These are phyloP conservation scores for Tenthredo notha DNA, from an alignment of 2,888 invertebrate genomes.

Conservation along the genomic window DNA sequence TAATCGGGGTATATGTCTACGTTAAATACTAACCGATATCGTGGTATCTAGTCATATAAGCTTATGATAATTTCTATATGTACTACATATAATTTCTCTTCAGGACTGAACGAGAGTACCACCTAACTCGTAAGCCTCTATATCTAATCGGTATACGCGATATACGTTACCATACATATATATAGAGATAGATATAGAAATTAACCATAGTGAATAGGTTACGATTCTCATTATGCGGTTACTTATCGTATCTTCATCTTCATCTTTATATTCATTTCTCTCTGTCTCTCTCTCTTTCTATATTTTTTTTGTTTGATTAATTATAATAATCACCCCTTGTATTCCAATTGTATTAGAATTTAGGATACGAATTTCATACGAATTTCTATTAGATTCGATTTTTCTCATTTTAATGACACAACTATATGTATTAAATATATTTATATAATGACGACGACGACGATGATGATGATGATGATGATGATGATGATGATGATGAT, in stretches of 20 bases:
- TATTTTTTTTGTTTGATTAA: too few relatives aligned
- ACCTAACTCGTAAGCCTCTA: neutral
- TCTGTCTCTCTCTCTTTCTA: too few relatives aligned
- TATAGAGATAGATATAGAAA: neutral
- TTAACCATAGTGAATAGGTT: constrained; percentile 24
- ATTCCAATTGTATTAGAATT: too few relatives aligned
- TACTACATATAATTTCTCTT: neutral
- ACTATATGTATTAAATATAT: too few relatives aligned
- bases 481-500: too few relatives aligned
- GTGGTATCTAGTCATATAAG: constrained; percentile 68
- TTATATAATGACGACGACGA: too few relatives aligned
- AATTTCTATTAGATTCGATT: neutral
- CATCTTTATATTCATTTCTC: too few relatives aligned
- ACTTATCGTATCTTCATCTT: neutral
- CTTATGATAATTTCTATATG: constrained; percentile 68
- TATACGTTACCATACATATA: neutral
- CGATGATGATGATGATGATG: too few relatives aligned
- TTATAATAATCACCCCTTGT: neutral
- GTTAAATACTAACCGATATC: constrained; percentile 64
- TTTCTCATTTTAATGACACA: neutral
- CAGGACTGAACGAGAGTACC: neutral
- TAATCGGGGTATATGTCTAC: constrained; percentile 66
- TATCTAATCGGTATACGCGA: neutral
- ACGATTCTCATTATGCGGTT: neutral
- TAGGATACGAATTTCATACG: neutral